Evolutionary conservation across 1,140 invertebrate genomes (phyloP), one percentile per base, ranked within the genome.

Genomic region (Aphaenogaster rudis): DNA sequence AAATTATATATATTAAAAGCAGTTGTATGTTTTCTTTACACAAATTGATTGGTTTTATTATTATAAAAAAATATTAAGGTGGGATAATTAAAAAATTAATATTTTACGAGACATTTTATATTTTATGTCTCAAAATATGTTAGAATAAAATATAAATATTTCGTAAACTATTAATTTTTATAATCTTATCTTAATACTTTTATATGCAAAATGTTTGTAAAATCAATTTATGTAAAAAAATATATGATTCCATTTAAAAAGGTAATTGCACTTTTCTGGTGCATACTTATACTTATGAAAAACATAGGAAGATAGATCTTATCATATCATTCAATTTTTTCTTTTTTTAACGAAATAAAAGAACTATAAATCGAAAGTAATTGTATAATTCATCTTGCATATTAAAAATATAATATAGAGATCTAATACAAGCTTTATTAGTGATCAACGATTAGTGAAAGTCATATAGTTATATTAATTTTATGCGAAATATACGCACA

Each of bases 391-490:
- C 66, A 69, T 69, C 21, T 36, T 69, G n/a, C 17, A 74, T 39
- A 36, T 52, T 50, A 54, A 36, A 17, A 1, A 63, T 63, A 45
- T 45, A 57, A 54, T 39, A 57, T 64, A 64, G 5, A 17, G 21
- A 61, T 57, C 15, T n/a, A 50, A 48, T 71, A 61, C 28, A 11
- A 50, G 3, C 13, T 63, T 61, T 50, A 59, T 76, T 50, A 50
- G 13, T 36, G 21, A 48, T 59, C 13, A 17, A 50, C n/a, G n/a
- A 84, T 80, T 77, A 61, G 61, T 63, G 33, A 39, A 39, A 39
- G 61, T 80, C 13, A 69, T 69, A 39, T 42, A 15, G 33, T 45
- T 54, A 69, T n/a, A 81, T 82, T 39, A 45, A 82, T 84, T 81
- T 71, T 50, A 76, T n/a, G 42, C 11, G 28, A n/a, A 17, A n/a